phyloP scores from a whole-genome alignment of 2,888 invertebrate species.

The Aromia moschata region DNA sequence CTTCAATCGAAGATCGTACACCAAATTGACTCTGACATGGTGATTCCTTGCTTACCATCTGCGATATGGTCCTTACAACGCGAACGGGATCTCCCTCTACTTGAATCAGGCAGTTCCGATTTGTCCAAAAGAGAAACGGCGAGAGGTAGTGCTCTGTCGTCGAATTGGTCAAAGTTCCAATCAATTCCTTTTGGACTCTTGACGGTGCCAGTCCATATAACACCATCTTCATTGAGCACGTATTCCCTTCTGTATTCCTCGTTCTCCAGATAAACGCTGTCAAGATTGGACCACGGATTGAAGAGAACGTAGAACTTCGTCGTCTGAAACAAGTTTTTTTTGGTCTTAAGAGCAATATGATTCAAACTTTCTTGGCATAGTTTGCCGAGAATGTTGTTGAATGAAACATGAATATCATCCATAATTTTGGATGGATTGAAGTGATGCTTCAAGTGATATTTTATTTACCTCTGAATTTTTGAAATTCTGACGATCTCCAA shows the following conservation, averaged over 20 bases:
- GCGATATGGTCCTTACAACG: constrained; percentile 78
- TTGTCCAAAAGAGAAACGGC: constrained; percentile 76
- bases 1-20: too few relatives aligned
- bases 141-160: constrained; percentile 76
- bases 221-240: constrained; percentile 81
- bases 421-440: too few relatives aligned
- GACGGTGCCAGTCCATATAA: constrained; percentile 84
- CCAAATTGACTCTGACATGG: too few relatives aligned
- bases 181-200: constrained; percentile 77
- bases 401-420: too few relatives aligned
- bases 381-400: too few relatives aligned
- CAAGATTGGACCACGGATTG: constrained; percentile 71
- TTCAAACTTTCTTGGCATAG: too few relatives aligned
- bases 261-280: constrained; percentile 80
- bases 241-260: constrained; percentile 77
- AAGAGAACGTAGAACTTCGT: constrained; percentile 81
- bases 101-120: constrained; percentile 71
- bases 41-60: constrained; percentile 72
- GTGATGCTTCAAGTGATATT: too few relatives aligned
- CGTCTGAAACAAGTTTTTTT: constrained; percentile 60
- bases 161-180: constrained; percentile 87
- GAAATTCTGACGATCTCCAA: constrained; percentile 61
- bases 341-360: too few relatives aligned
- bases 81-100: constrained; percentile 76
- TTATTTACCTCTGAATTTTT: constrained; percentile 66